A percentile compares a stretch with the other conserved stretches of the same genome.
phyloP scores from a whole-genome alignment of 2,113 vertebrate genomes.

The Heptranchias perlo region DNA sequence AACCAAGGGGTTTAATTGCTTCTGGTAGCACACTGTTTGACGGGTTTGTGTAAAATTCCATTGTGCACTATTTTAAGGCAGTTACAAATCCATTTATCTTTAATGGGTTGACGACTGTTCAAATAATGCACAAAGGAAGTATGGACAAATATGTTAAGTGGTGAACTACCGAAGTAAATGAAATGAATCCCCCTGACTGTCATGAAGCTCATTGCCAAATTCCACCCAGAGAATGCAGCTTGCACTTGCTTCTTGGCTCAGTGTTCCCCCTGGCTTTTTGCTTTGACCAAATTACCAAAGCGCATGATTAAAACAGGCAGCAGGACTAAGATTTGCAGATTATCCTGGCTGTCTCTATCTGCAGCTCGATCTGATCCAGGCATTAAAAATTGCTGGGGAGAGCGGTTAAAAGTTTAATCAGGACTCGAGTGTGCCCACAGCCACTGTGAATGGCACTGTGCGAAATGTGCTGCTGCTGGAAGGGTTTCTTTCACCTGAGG shows the following conservation, averaged over 20 bases:
- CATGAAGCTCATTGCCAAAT: not conserved
- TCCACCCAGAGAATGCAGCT: not conserved
- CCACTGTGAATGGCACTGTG: not conserved
- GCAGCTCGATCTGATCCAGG: not conserved
- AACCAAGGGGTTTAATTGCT: not conserved
- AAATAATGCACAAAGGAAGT: not conserved
- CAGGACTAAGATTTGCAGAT: not conserved
- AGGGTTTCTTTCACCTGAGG: not conserved
- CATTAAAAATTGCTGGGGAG: not conserved
- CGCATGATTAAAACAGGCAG: not conserved
- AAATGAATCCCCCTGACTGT: not conserved
- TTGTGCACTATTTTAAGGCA: not conserved
- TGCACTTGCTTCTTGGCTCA: not conserved
- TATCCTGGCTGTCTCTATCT: not conserved
- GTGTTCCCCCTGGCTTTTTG: not conserved
- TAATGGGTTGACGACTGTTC: not conserved
- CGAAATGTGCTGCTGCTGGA: not conserved
- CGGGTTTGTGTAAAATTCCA: not conserved
- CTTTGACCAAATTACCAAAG: not conserved
- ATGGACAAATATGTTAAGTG: not conserved
- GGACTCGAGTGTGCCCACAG: not conserved
- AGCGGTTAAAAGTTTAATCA: not conserved
- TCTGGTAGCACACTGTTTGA: not conserved
- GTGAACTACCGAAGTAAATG: not conserved
- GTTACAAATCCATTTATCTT: not conserved